Conservation (phyloP, 1,140 invertebrate species). For the Megathymus violae region DNA sequence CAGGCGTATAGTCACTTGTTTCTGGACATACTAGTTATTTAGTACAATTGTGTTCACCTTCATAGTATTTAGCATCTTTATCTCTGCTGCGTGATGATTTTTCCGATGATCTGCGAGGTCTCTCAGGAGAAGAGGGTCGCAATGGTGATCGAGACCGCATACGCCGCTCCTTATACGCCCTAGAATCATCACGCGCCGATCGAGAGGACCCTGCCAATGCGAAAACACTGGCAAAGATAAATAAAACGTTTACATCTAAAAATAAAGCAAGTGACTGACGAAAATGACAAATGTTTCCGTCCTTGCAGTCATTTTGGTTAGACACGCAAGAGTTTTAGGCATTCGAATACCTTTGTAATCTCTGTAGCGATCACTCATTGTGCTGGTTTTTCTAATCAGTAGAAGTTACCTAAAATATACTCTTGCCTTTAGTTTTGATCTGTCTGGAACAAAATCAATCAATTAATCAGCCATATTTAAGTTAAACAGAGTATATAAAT, state of each 20-base stretch:
- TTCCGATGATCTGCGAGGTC: constrained; percentile 38
- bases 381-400: constrained; percentile 26
- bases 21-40: no score
- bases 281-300: constrained; percentile 23
- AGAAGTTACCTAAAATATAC: constrained; percentile 3
- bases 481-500: no score
- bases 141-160: constrained; percentile 60
- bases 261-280: constrained; percentile 43
- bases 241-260: constrained; percentile 73
- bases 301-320: constrained; percentile 36
- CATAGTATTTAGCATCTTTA: constrained; percentile 39
- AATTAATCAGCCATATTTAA: constrained; percentile 8
- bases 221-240: constrained; percentile 84
- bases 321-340: constrained; percentile 41
- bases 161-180: constrained; percentile 64
- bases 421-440: background rate
- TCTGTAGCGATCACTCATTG: constrained; percentile 68
- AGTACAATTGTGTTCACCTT: no score
- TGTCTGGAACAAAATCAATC: background rate
- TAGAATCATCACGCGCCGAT: constrained; percentile 85
- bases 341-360: constrained; percentile 75
- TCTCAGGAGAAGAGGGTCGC: constrained; percentile 41
- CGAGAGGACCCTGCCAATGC: constrained; percentile 83
- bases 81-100: constrained; percentile 45
- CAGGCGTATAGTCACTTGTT: no score